Evolutionary conservation across 2,888 invertebrate species (phyloP).

Genomic region (Globia sparganii): DNA sequence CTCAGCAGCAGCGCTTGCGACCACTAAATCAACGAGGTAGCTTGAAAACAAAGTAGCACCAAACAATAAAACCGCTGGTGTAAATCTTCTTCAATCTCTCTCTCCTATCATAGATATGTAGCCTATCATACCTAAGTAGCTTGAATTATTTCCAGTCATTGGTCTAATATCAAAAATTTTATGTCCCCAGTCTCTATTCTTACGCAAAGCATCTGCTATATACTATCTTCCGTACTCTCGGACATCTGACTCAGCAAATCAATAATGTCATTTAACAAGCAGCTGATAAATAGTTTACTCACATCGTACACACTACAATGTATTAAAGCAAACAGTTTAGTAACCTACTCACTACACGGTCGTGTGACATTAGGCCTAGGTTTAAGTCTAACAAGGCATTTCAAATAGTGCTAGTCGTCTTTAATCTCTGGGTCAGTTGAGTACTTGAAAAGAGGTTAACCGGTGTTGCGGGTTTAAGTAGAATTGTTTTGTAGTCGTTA

Average conservation of each 20-base stretch:
- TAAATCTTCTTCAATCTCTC: neutral
- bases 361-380: conserved; percentile 45
- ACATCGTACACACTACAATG: conserved; percentile 7
- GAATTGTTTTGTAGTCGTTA: conserved; percentile 10
- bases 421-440: conserved; percentile 54
- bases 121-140: neutral
- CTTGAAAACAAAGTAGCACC: neutral
- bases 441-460: conserved; percentile 45
- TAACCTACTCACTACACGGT: conserved; percentile 30
- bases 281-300: conserved; percentile 16
- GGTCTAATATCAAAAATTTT: neutral
- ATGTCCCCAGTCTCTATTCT: neutral
- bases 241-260: neutral
- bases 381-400: conserved; percentile 57
- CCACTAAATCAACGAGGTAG: neutral
- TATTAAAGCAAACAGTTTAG: conserved; percentile 21
- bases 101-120: neutral
- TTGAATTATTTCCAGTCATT: neutral
- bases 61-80: neutral
- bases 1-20: too few species aligned
- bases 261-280: conserved; percentile 5
- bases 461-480: conserved; percentile 6
- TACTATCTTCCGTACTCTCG: neutral
- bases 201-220: neutral
- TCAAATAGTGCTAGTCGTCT: conserved; percentile 58